Evolutionary conservation across 2,797 vertebrate species (phyloP).

Genomic region (Gila robusta): DNA sequence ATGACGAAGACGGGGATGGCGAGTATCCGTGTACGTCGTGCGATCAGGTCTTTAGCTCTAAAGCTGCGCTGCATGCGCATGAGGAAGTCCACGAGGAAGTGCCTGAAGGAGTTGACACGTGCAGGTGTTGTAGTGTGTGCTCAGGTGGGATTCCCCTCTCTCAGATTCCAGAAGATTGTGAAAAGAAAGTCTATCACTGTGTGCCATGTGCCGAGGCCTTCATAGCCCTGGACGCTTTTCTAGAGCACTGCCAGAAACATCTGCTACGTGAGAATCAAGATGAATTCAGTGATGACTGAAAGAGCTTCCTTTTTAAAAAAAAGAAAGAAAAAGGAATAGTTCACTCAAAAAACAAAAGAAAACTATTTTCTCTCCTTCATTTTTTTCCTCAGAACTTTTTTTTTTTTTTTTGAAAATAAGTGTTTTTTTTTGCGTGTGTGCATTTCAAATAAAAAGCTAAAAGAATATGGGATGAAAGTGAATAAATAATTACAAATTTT

Average conservation of each 20-base stretch:
- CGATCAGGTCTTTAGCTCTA: constrained; percentile 73
- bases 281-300: constrained; percentile 19
- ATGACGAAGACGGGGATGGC: constrained; percentile 62
- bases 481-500: neutral
- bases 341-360: neutral
- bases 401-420: neutral
- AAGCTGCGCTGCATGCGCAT: constrained; percentile 62
- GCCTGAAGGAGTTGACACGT: constrained; percentile 71
- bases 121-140: constrained; percentile 77
- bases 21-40: constrained; percentile 81
- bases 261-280: constrained; percentile 55
- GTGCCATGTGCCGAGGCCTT: constrained; percentile 78
- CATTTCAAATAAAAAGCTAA: neutral
- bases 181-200: constrained; percentile 78
- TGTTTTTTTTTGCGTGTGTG: too few species aligned
- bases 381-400: neutral
- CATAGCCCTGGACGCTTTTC: constrained; percentile 72
- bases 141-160: constrained; percentile 67
- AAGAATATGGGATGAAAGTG: neutral
- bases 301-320: neutral
- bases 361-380: neutral
- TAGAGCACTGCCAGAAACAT: constrained; percentile 81
- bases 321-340: neutral
- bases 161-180: constrained; percentile 62
- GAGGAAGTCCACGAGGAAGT: constrained; percentile 67